These are phyloP conservation scores for Cephus nigrinus DNA, from an alignment of 2,888 invertebrate genomes.

Conservation along the genomic window DNA sequence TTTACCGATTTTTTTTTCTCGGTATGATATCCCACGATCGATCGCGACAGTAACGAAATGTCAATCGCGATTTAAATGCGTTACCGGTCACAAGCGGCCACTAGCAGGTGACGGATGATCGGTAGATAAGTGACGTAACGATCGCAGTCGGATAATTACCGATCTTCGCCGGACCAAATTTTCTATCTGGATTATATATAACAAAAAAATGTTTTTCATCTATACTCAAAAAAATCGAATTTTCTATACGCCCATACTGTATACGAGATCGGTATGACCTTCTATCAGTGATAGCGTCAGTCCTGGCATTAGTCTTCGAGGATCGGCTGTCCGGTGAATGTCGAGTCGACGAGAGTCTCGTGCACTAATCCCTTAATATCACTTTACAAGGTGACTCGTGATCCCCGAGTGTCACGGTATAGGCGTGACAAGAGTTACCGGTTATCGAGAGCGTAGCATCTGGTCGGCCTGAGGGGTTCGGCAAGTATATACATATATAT, in stretches of 20 bases:
- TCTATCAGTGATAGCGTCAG: not conserved
- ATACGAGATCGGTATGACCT: not conserved
- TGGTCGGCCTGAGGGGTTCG: conserved; percentile 7
- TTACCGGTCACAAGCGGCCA: not conserved
- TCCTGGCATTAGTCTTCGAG: not conserved
- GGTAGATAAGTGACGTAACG: not conserved
- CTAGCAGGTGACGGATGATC: not conserved
- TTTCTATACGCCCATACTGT: not conserved
- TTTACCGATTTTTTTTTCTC: not conserved
- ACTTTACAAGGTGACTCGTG: conserved; percentile 44
- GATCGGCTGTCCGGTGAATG: not conserved
- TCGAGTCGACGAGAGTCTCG: not conserved
- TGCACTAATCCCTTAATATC: conserved; percentile 54
- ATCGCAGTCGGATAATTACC: not conserved
- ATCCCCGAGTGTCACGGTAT: conserved; percentile 43
- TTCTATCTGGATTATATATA: not conserved
- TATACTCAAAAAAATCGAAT: not conserved
- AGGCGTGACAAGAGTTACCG: conserved; percentile 44
- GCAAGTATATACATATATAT: not conserved
- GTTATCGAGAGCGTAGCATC: conserved; percentile 39
- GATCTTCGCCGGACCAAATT: not conserved
- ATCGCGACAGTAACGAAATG: not conserved
- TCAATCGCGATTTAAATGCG: not conserved
- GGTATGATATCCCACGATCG: not conserved
- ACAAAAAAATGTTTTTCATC: not conserved